Base-by-base conservation (phyloP, 2,797 vertebrate genomes). In the Fratercula arctica region DNA sequence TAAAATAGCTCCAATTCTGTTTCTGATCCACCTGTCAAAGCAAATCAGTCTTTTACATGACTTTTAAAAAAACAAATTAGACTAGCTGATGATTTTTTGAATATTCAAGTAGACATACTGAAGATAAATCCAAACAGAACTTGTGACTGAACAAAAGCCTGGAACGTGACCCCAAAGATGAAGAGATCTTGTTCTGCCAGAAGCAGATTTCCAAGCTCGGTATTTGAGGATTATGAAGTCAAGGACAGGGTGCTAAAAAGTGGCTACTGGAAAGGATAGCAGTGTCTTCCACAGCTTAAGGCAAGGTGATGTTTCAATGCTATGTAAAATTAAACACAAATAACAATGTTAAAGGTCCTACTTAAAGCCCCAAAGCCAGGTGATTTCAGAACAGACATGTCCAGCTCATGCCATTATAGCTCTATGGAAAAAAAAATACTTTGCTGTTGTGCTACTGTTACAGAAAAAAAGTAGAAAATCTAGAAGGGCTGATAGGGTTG, bases 21-120 rank as follows among this genome's bases (percentile, higher is more conserved):
- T 98, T 98, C 98, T 98, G 98, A 98, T 98, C 98, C 97, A 98
- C 98, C 98, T 98, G 98, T 98, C 98, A 98, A 98, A 98, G 97
- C 98, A 98, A 98, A 98, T 98, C 98, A 98, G 98, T 98, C 98
- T 98, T 98, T 97, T 97, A 97, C 97, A 97, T 96, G 97, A 97
- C 98, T 98, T 98, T 48, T 94, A 98, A 98, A 97, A 97, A 98
- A 97, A 90, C 98, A 98, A 98, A 98, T 98, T 97, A 98, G 98
- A 98, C 97, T 98, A 97, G 98, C 97, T 98, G 98, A 98, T 98
- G 98, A 98, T 97, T 98, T 98, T 98, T 97, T 98, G 98, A 98
- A 98, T 98, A 98, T 98, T 98, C 97, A 98, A 98, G 97, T 95
- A 98, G 98, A 98, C 97, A 97, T 93, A 96, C 87, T 12, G 94